A percentile compares a stretch with the other conserved stretches of the same genome.
Conservation (phyloP, 2,888 invertebrate species). For the Leucophora obtusa region DNA sequence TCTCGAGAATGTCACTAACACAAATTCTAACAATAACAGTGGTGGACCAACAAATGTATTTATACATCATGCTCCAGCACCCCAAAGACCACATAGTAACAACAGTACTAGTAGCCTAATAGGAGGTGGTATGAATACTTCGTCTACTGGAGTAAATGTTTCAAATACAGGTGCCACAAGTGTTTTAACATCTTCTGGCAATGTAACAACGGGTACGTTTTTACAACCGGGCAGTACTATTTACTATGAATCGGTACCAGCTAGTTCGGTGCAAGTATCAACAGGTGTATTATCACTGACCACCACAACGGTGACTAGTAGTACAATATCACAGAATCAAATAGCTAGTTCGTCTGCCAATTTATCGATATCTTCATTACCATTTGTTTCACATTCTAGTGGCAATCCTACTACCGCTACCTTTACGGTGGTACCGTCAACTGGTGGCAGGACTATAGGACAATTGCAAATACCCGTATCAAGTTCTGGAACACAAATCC, state of each 20-base stretch:
- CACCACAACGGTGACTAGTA: conserved; percentile 76
- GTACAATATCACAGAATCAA: conserved; percentile 71
- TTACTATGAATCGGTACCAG: conserved; percentile 78
- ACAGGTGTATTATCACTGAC: conserved; percentile 77
- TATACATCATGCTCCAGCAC: conserved; percentile 69
- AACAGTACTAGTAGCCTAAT: conserved; percentile 62
- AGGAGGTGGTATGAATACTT: conserved; percentile 33
- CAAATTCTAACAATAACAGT: conserved; percentile 44
- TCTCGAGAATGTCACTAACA: conserved; percentile 38
- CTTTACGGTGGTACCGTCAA: conserved; percentile 77
- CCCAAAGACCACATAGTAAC: conserved; percentile 68
- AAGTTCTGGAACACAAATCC: conserved; percentile 69
- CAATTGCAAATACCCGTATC: conserved; percentile 74
- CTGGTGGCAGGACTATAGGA: conserved; percentile 72
- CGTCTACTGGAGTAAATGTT: conserved; percentile 44
- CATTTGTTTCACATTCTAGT: conserved; percentile 71
- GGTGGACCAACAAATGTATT: conserved; percentile 70
- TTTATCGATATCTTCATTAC: conserved; percentile 73
- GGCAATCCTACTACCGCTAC: conserved; percentile 74
- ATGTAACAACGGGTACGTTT: conserved; percentile 68
- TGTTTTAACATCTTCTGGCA: conserved; percentile 64
- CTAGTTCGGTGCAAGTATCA: conserved; percentile 73
- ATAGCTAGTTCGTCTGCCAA: conserved; percentile 67
- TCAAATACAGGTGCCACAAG: conserved; percentile 63
- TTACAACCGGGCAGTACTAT: conserved; percentile 76